Evolutionary conservation across 2,113 vertebrate genomes (phyloP), one percentile per base, ranked within the genome.

Genomic region (Mus spicilegus): DNA sequence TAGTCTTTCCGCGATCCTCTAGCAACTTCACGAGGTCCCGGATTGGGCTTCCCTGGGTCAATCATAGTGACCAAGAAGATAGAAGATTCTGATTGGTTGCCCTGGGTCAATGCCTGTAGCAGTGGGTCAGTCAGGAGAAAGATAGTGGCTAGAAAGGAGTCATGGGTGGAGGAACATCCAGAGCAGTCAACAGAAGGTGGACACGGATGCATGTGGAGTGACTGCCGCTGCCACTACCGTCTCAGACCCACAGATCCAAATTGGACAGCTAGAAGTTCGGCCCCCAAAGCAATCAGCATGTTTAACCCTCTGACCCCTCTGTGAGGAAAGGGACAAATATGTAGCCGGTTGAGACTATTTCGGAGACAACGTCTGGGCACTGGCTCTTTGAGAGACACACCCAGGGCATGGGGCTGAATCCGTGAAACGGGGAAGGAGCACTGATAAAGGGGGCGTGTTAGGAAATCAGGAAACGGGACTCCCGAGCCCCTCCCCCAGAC

Each of bases 31-130:
- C 33, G 19, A 84, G 20, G 61, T 49, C 12, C 75, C 65, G 72
- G 89, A 58, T n/a, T 88, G 86, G 92, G 49, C 16, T 22, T 67
- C 1, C 17, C 30, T 30, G 58, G 73, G 54, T 73, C 96, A 58
- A 42, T 95, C 77, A 51, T 6, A 30, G 24, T 11, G 30, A 13
- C 73, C 61, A 80, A 33, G 73, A 75, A 19, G 65, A 76, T 69
- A 26, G 87, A 76, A 4, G 56, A 67, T 78, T 82, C 69, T 77
- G 78, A 73, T 77, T 95, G 93, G 73, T n/a, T 76, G 26, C 7
- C 16, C 13, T 70, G 7, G 56, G 56, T 51, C 24, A 72, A 17
- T 67, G 72, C 1, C 54, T 16, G 46, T 19, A 4, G 1, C 3
- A 7, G 13, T 7, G 39, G 42, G n/a, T 12, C 3, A 4, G 17